Percentiles rank a stretch among this genome's conserved stretches.
Evolutionary conservation across 2,888 invertebrate genomes (phyloP).

Genomic region (Xestia xanthographa): DNA sequence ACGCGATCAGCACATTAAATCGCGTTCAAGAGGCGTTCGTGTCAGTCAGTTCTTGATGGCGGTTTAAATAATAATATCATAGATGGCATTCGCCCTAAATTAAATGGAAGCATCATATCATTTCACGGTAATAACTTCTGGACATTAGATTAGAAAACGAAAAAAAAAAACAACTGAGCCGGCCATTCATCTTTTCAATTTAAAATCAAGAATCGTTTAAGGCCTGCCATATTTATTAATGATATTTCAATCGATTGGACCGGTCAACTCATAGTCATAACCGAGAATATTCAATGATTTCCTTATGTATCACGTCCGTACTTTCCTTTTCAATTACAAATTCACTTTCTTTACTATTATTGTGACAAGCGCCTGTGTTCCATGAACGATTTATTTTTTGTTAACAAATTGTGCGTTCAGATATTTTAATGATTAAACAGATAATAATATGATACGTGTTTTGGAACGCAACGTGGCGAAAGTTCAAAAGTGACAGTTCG

Average conservation of each 20-base stretch:
- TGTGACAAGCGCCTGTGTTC: constrained; percentile 60
- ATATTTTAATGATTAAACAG: constrained; percentile 43
- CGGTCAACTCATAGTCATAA: constrained; percentile 32
- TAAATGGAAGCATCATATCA: neutral
- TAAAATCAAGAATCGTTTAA: constrained; percentile 33
- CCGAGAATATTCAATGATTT: constrained; percentile 58
- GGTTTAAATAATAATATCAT: too few species aligned
- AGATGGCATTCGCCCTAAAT: too few species aligned
- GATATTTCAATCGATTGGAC: constrained; percentile 48
- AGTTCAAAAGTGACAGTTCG: constrained; percentile 47
- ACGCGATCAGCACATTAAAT: neutral
- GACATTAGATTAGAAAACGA: neutral
- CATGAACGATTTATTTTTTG: constrained; percentile 64
- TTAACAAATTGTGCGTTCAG: constrained; percentile 31
- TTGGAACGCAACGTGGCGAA: constrained; percentile 55
- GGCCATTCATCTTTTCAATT: constrained; percentile 29
- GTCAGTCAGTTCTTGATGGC: neutral
- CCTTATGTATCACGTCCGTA: constrained; percentile 60
- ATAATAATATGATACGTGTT: constrained; percentile 57
- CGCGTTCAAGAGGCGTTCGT: neutral
- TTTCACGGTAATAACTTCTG: neutral
- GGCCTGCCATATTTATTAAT: constrained; percentile 35
- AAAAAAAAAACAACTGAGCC: neutral
- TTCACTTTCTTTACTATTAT: constrained; percentile 70
- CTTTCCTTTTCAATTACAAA: constrained; percentile 69